A percentile compares a stretch with the other conserved stretches of the same genome.
These are phyloP conservation scores for Ophonus ardosiacus DNA, from an alignment of 2,888 invertebrate species.

Conservation along the genomic window DNA sequence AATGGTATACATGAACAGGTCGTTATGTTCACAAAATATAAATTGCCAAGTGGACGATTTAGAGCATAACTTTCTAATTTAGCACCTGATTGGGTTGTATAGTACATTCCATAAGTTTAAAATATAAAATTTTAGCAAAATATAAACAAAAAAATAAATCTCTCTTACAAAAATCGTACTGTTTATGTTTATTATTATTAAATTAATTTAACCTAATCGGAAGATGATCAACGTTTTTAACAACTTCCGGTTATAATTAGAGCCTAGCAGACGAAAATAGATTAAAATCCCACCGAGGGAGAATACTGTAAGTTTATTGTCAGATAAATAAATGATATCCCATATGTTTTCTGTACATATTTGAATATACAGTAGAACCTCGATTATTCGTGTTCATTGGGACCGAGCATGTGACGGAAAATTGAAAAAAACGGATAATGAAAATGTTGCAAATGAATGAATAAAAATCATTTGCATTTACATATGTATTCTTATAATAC, in stretches of 20 bases:
- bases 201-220: background rate
- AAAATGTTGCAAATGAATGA: no score
- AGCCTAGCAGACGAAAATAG: slow-evolving; percentile 55
- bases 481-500: no score
- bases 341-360: slow-evolving; percentile 32
- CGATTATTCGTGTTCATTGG: no score
- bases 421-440: no score
- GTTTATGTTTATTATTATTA: background rate
- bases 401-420: no score
- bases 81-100: slow-evolving; percentile 56
- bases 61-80: slow-evolving; percentile 62
- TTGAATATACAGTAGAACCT: background rate
- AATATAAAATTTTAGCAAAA: background rate
- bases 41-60: slow-evolving; percentile 50
- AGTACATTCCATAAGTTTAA: slow-evolving; percentile 27
- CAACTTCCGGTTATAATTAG: slow-evolving; percentile 60
- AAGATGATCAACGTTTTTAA: slow-evolving; percentile 55
- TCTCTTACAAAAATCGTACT: background rate
- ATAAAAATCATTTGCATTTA: no score
- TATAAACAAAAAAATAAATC: background rate
- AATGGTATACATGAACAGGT: slow-evolving; percentile 54
- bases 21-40: slow-evolving; percentile 54
- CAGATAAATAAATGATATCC: slow-evolving; percentile 42
- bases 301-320: slow-evolving; percentile 20
- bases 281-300: slow-evolving; percentile 40